Conservation (phyloP, 2,113 vertebrate genomes). For the Pandion haliaetus region DNA sequence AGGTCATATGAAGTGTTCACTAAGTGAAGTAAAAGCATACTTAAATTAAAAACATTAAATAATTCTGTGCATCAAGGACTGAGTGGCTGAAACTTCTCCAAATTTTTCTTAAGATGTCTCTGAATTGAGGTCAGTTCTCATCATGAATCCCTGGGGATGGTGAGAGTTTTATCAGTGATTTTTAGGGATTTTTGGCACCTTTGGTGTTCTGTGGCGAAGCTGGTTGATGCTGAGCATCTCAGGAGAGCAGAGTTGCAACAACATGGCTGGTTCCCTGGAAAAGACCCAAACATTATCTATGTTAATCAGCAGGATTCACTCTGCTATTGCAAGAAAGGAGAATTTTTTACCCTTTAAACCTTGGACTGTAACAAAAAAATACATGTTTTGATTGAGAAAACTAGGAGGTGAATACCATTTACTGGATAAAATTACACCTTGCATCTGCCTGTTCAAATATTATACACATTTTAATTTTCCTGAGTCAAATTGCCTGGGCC, state of each 20-base stretch:
- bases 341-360: not conserved
- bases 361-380: not conserved
- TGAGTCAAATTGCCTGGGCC: not conserved
- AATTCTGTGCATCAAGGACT: not conserved
- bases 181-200: not conserved
- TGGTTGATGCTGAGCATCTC: not conserved
- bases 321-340: not conserved
- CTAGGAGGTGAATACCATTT: not conserved
- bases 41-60: not conserved
- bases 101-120: not conserved
- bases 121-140: not conserved
- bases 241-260: not conserved
- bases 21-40: not conserved
- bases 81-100: not conserved
- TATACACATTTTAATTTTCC: not conserved
- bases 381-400: not conserved
- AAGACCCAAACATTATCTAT: not conserved
- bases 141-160: not conserved
- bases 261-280: not conserved
- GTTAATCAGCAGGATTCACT: not conserved
- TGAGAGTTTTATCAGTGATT: not conserved
- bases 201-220: not conserved
- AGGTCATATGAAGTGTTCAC: not conserved
- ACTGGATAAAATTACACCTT: not conserved
- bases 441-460: not conserved